Evolutionary conservation across 1,140 invertebrate genomes (phyloP).

Genomic region (Goniozus legneri): DNA sequence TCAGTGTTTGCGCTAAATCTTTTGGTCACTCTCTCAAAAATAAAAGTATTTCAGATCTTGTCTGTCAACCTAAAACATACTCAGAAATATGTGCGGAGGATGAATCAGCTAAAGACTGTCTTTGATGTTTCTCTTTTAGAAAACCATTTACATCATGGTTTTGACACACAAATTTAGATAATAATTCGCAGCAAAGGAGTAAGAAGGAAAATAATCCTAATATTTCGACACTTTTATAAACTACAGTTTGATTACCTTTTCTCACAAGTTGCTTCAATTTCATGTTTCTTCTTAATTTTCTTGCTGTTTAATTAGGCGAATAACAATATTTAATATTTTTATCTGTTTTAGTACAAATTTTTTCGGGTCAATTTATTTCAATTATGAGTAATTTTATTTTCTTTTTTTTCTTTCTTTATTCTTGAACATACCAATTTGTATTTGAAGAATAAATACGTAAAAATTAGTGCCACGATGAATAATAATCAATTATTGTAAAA

Average conservation of each 20-base stretch:
- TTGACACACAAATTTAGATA: constrained; percentile 10
- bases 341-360: constrained; percentile 30
- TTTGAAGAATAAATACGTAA: constrained; percentile 11
- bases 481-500: neutral
- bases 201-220: neutral
- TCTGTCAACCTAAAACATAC: constrained; percentile 18
- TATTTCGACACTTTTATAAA: neutral
- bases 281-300: neutral
- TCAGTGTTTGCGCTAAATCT: constrained; percentile 44
- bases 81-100: constrained; percentile 38
- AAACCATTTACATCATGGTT: constrained; percentile 36
- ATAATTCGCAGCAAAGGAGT: neutral
- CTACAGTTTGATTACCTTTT: constrained; percentile 6
- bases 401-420: constrained; percentile 7
- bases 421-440: constrained; percentile 2
- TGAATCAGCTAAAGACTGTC: constrained; percentile 44
- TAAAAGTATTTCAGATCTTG: constrained; percentile 27
- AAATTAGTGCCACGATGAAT: neutral
- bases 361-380: constrained; percentile 18
- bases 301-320: constrained; percentile 8
- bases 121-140: constrained; percentile 44
- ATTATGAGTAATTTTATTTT: constrained; percentile 6
- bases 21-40: constrained; percentile 38
- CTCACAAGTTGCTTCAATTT: neutral
- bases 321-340: constrained; percentile 14